These are phyloP conservation scores for Hemaris fuciformis DNA, from an alignment of 2,888 invertebrate species.

Conservation along the genomic window DNA sequence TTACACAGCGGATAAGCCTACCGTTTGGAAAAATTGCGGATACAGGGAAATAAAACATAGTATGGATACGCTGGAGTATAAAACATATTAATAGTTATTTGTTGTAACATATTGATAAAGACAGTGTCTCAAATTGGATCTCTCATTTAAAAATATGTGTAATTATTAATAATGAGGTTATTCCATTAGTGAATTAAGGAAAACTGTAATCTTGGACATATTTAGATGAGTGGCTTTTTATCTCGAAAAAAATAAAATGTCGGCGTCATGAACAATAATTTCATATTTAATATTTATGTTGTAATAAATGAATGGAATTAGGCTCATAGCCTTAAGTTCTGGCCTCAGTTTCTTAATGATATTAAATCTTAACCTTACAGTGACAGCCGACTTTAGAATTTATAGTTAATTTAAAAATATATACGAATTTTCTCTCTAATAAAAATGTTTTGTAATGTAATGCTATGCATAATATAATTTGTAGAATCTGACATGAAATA, in stretches of 20 bases:
- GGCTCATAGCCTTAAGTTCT: background rate
- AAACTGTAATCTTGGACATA: constrained; percentile 26
- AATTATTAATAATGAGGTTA: constrained; percentile 69
- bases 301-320: background rate
- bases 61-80: background rate
- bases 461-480: background rate
- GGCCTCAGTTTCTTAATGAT: background rate
- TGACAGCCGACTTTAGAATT: constrained; percentile 10
- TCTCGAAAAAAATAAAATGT: background rate
- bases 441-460: background rate
- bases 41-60: background rate
- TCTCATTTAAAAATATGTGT: constrained; percentile 59
- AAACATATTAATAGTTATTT: no score
- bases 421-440: background rate
- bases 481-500: constrained; percentile 36
- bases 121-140: constrained; percentile 69
- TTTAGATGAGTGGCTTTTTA: constrained; percentile 8
- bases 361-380: background rate
- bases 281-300: background rate
- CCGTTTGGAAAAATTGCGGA: constrained; percentile 7
- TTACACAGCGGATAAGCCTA: constrained; percentile 5
- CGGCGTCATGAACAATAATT: background rate
- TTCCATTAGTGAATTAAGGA: constrained; percentile 78
- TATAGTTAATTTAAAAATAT: background rate
- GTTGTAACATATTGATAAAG: no score